These are phyloP conservation scores for Pipistrellus pygmaeus DNA, from an alignment of 2,797 vertebrate genomes.

Conservation along the genomic window DNA sequence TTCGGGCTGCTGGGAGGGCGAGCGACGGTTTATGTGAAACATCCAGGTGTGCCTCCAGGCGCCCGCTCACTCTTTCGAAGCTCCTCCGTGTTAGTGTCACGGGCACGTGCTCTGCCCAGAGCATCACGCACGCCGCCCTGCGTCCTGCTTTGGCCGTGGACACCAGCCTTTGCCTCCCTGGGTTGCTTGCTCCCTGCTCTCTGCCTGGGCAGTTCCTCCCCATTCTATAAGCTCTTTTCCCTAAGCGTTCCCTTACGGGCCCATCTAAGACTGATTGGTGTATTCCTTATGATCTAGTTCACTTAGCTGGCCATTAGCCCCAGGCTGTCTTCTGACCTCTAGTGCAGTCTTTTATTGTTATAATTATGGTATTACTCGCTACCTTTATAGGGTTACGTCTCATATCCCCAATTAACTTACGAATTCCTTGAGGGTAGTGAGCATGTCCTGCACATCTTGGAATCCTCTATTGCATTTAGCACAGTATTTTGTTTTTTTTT, in stretches of 20 bases:
- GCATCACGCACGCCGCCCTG: not conserved
- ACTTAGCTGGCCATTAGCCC: conserved; percentile 26
- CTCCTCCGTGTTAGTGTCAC: fast-evolving
- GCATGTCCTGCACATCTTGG: not conserved
- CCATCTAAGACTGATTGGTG: conserved; percentile 51
- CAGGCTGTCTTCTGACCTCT: conserved; percentile 40
- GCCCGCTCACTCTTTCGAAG: fast-evolving
- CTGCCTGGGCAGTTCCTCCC: not conserved
- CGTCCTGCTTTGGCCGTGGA: not conserved
- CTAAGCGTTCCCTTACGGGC: not conserved
- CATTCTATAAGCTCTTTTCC: not conserved
- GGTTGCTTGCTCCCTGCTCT: not conserved
- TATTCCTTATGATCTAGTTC: conserved; percentile 33
- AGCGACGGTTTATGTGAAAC: not conserved
- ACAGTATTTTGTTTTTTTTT: not conserved
- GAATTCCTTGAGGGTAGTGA: conserved; percentile 49
- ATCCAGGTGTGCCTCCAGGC: not conserved
- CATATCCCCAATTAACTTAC: not conserved
- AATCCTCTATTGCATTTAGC: not conserved
- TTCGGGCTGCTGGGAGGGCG: not conserved
- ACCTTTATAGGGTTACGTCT: conserved; percentile 55
- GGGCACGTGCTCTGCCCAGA: not conserved
- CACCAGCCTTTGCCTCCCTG: not conserved
- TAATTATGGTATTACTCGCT: conserved; percentile 68
- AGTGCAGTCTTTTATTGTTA: conserved; percentile 52